Base-by-base conservation (phyloP, 2,888 invertebrate species). In the Melanophora roralis region DNA sequence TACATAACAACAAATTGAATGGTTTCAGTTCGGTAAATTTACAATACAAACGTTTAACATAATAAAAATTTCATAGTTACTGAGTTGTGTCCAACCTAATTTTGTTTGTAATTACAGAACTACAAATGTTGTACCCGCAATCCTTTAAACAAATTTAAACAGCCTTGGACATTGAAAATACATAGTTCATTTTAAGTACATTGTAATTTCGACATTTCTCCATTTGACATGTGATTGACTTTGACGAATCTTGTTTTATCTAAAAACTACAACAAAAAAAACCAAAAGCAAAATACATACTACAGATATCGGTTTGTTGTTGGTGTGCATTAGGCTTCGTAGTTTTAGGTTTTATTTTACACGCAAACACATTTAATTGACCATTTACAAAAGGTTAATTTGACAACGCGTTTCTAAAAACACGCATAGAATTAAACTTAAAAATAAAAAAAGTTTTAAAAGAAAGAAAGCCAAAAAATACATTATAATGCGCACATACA, bases 181-280 rank as follows among this genome's bases (percentile, higher is more conserved):
- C 21, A 21, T 36, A 49, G 34, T 36, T 27, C 14, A 21, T 40
- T 68, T 34, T 19, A 43, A 51, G 43, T 36, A 51, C 49, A 75
- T 71, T 75, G 78, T 64, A 81, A 67, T 76, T 80, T 80, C 81
- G 78, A 83, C 81, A 82, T 78, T 77, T 82, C 57, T 59, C 16
- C 71, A 68, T 81, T 80, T 83, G 82, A 83, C 83, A 83, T 72
- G 55, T 83, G 83, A 83, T 83, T 79, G 82, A 81, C 81, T 76
- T 75, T 81, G 83, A 83, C 82, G 81, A 69, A 60, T 77, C 53
- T 62, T 62, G 51, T 62, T 43, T 72, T 53, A 43, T 51, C 21
- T 23, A 69, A 12, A 6, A 69, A 36, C 7, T 57, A 21, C 8
- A 45, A 1, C n/a, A 45, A 9, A 6, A 1, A 14, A 40, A 40